Percentiles rank a stretch among this genome's conserved stretches.
Conservation (phyloP, 1,140 invertebrate species). For the Aphaenogaster floridana region DNA sequence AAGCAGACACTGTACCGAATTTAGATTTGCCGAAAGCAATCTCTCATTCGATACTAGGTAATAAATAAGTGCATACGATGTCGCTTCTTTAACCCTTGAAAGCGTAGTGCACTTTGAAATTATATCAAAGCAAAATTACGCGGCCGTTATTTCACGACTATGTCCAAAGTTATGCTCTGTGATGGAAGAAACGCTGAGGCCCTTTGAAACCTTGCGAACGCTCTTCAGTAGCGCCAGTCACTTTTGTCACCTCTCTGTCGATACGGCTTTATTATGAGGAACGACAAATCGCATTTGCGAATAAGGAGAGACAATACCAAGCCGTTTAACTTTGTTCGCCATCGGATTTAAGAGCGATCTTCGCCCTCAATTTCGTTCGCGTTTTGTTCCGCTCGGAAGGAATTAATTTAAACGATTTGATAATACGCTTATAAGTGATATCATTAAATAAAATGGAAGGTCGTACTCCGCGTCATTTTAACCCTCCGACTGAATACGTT, state of each 20-base stretch:
- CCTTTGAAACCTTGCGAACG: slow-evolving; percentile 49
- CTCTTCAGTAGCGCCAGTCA: slow-evolving; percentile 35
- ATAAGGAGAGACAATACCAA: slow-evolving; percentile 36
- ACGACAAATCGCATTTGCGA: slow-evolving; percentile 59
- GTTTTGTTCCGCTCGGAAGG: not conserved
- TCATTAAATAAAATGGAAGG: not conserved
- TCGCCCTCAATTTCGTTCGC: slow-evolving; percentile 21
- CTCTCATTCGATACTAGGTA: not conserved
- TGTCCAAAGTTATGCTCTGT: slow-evolving; percentile 52
- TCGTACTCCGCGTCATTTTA: not conserved
- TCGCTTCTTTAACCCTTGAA: slow-evolving; percentile 37
- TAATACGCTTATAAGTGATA: not conserved
- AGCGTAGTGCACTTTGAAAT: slow-evolving; percentile 55
- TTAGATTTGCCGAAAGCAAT: not conserved
- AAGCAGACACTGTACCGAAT: not conserved
- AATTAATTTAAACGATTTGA: not conserved
- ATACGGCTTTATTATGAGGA: slow-evolving; percentile 50
- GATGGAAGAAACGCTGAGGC: slow-evolving; percentile 44
- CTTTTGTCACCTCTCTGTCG: slow-evolving; percentile 39
- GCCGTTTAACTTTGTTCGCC: slow-evolving; percentile 27
- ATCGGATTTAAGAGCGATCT: slow-evolving; percentile 14
- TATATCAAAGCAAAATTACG: slow-evolving; percentile 50
- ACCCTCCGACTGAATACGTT: too few species aligned
- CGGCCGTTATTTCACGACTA: slow-evolving; percentile 47
- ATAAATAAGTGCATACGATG: slow-evolving; percentile 18